These are phyloP conservation scores for Heliconius hortense DNA, from an alignment of 2,888 invertebrate species.

Conservation along the genomic window DNA sequence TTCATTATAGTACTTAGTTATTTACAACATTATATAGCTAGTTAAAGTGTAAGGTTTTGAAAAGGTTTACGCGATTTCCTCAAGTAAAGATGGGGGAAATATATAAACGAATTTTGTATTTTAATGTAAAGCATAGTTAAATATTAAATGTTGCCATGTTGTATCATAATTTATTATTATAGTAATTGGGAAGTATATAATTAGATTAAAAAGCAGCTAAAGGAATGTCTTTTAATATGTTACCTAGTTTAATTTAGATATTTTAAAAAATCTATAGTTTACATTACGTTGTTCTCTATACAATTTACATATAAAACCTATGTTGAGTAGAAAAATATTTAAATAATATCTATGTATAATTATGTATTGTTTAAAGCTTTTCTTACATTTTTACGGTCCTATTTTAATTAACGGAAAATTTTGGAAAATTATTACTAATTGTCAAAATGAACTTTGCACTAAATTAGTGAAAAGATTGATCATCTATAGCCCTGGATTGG, in stretches of 20 bases:
- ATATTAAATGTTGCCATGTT: conserved; percentile 41
- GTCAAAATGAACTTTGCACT: too few relatives aligned
- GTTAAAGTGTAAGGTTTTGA: conserved; percentile 21
- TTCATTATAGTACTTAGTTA: conserved; percentile 8
- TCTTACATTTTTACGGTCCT: not conserved
- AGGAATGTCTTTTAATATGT: not conserved
- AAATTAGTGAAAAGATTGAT: too few relatives aligned
- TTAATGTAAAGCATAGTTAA: conserved; percentile 33
- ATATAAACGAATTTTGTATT: conserved; percentile 26
- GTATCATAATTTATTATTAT: conserved; percentile 23
- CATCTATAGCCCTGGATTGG: too few relatives aligned
- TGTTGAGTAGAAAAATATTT: conserved; percentile 5
- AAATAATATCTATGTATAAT: not conserved
- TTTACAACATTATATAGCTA: conserved; percentile 14
- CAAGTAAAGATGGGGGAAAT: conserved; percentile 7
- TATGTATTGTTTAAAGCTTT: not conserved
- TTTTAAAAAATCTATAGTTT: not conserved
- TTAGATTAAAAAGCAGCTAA: not conserved
- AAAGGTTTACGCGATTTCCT: too few relatives aligned
- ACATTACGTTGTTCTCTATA: conserved; percentile 6
- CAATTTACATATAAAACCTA: not conserved
- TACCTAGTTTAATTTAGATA: not conserved
- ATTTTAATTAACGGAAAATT: not conserved
- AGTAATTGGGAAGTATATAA: not conserved
- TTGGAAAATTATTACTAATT: not conserved